Evolutionary conservation across 2,888 invertebrate species (phyloP).

Genomic region (Orgyia antiqua): DNA sequence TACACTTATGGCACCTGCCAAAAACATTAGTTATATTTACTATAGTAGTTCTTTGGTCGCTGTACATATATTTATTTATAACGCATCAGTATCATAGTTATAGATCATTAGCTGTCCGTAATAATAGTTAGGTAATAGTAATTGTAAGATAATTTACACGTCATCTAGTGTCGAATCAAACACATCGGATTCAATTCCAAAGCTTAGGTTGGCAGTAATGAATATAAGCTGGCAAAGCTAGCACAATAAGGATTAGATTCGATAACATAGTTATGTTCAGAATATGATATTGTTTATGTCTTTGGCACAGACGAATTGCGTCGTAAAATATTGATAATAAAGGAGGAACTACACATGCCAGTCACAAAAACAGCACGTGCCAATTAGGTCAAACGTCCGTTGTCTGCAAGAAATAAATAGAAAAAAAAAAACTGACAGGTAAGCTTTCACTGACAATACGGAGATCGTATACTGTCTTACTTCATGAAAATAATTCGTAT

Average conservation of each 20-base stretch:
- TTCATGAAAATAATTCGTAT: no score
- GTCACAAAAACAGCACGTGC: conserved; percentile 45
- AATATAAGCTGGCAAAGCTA: no score
- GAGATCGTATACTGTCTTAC: no score
- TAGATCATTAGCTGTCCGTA: conserved; percentile 20
- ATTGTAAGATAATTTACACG: background rate
- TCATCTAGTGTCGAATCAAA: no score
- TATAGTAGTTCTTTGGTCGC: conserved; percentile 20
- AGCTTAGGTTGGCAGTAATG: no score
- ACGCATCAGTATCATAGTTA: conserved; percentile 31
- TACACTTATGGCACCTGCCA: conserved; percentile 28
- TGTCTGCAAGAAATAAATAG: conserved; percentile 32
- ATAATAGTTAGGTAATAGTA: no score
- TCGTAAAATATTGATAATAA: conserved; percentile 27
- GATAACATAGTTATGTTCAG: no score
- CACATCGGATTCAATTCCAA: no score
- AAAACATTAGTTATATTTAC: conserved; percentile 18
- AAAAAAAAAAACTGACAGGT: conserved; percentile 38
- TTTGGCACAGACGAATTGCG: conserved; percentile 9
- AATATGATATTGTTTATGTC: conserved; percentile 12
- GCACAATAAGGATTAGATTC: no score
- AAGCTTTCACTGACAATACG: conserved; percentile 29
- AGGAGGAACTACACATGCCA: conserved; percentile 11
- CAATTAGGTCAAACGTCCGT: conserved; percentile 65
- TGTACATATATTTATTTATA: conserved; percentile 30